Conservation (phyloP, 23 tunicate genomes). For the Trididemnum miniatum region DNA sequence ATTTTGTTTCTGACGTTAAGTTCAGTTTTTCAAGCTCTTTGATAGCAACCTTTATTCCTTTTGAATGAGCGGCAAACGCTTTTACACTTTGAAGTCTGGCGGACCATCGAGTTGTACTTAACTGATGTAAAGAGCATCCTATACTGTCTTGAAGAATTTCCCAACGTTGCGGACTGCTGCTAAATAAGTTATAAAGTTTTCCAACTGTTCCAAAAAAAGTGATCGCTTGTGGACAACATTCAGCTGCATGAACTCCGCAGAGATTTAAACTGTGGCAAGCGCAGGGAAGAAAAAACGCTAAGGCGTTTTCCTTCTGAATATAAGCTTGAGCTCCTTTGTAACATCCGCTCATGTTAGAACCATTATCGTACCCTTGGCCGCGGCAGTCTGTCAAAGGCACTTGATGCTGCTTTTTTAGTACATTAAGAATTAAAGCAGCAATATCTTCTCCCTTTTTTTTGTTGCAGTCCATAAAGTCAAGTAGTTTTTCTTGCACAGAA, state of each 20-base stretch:
- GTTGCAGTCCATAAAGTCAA: not conserved
- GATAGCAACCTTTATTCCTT: not conserved
- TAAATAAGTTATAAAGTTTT: not conserved
- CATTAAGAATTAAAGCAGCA: not conserved
- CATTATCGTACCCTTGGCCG: slow-evolving; percentile 5
- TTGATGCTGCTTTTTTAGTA: not conserved
- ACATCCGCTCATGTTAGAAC: not conserved
- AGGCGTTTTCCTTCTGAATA: not conserved
- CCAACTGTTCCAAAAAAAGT: not conserved
- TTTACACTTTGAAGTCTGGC: slow-evolving; percentile 1
- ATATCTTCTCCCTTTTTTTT: not conserved
- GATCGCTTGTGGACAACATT: not conserved
- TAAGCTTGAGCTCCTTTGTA: not conserved
- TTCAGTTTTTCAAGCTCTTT: not conserved
- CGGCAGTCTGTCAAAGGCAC: not conserved
- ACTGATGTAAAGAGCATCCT: not conserved
- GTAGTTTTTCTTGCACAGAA: not conserved
- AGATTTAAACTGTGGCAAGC: slow-evolving; percentile 6
- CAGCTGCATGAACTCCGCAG: slow-evolving; percentile 9
- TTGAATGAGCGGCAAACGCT: not conserved
- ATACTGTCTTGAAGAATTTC: not conserved
- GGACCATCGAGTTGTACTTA: not conserved
- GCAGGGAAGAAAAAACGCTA: slow-evolving; percentile 3
- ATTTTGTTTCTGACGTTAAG: slow-evolving; percentile 6
- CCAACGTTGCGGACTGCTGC: slow-evolving; percentile 5